phyloP scores from a whole-genome alignment of 2,797 vertebrate species.

The Pygocentrus nattereri region DNA sequence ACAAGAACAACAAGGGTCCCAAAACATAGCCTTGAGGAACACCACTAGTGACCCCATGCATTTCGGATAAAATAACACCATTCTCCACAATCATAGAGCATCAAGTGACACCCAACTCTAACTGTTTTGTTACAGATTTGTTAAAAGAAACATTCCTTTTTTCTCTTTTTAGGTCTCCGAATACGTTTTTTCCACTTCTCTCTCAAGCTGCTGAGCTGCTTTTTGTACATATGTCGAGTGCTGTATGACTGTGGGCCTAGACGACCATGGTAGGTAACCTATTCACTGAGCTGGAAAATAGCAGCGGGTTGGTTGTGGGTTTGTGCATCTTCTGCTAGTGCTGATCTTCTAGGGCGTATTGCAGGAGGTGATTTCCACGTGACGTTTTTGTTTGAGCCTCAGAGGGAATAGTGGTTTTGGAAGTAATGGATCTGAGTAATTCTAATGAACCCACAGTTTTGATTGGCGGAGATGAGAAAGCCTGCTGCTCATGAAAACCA shows the following conservation, averaged over 20 bases:
- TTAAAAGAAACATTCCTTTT: slow-evolving; percentile 3
- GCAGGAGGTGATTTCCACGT: neutral
- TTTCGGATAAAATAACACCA: too few relatives aligned
- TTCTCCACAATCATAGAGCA: too few relatives aligned
- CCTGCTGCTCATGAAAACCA: neutral
- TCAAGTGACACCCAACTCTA: too few relatives aligned
- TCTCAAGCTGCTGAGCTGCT: slow-evolving; percentile 85
- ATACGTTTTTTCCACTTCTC: slow-evolving; percentile 87
- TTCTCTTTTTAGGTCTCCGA: slow-evolving; percentile 78
- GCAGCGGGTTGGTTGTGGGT: neutral
- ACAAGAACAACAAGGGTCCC: too few relatives aligned
- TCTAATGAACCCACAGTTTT: neutral
- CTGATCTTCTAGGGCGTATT: neutral
- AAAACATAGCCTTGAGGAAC: too few relatives aligned
- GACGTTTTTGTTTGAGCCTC: neutral
- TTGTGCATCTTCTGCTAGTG: neutral
- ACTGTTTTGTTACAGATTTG: neutral
- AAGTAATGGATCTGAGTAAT: neutral
- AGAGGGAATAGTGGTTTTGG: neutral
- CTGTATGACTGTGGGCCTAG: slow-evolving; percentile 77
- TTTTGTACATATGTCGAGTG: slow-evolving; percentile 84
- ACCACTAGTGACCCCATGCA: too few relatives aligned
- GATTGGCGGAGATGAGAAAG: neutral
- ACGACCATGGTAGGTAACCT: slow-evolving; percentile 75
- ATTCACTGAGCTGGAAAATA: neutral